Base-by-base conservation (phyloP, 2,113 vertebrate genomes). In the Pseudorhombus dupliciocellatus region DNA sequence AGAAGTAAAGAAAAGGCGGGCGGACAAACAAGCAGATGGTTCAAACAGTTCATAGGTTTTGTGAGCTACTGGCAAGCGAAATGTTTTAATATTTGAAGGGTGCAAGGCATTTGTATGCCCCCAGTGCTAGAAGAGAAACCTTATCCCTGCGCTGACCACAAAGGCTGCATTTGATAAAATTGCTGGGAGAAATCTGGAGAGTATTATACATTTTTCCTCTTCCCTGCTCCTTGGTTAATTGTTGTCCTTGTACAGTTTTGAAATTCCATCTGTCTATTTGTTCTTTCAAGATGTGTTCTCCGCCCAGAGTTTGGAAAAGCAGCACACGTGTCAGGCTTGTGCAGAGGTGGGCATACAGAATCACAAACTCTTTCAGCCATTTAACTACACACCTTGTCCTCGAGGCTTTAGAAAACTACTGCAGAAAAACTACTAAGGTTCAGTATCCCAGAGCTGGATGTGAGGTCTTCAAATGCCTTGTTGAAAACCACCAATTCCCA, bases 261-360 rank as follows among this genome's bases (percentile, higher is more conserved):
- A 85, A 82, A 84, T 87, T 85, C 73, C 84, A 85, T 85, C 74
- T 82, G 56, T 71, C n/a, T 82, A 59, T 87, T 89, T 80, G 81
- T 67, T 79, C 73, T 75, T 79, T 63, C 52, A 66, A 77, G 67
- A 71, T 74, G 40, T 67, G 51, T 25, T 72, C 55, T 57, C 34
- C 61, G 58, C 61, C 63, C 60, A 73, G 34, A 44, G 37, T 52
- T 67, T 77, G 55, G 48, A 74, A 53, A 62, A 59, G 26, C 2
- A 52, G 37, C 11, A 52, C 24, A 10, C 11, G 21, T 71, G 74
- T 72, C 59, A 53, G 24, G 21, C 51, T 68, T 67, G 40, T 51
- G 50, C 28, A 61, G 46, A 53, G 24, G 14, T 65, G 14, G 66
- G 15, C 7, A 7, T 18, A 25, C 22, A 24, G 57, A 25, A 61